A percentile compares a stretch with the other conserved stretches of the same genome.
Evolutionary conservation across 2,888 invertebrate genomes (phyloP).

Genomic region (Epicampocera succincta): DNA sequence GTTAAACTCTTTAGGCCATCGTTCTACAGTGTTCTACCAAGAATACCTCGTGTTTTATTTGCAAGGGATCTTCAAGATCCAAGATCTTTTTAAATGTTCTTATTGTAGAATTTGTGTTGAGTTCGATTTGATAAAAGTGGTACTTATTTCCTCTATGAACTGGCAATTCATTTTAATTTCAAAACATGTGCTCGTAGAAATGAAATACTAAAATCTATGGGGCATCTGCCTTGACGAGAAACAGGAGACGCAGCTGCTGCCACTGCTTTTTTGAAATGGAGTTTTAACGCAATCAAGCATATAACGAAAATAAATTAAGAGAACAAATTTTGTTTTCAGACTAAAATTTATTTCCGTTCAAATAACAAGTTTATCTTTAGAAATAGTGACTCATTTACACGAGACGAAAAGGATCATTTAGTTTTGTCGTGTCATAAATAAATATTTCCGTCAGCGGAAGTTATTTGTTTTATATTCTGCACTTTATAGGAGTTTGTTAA

Average conservation of each 20-base stretch:
- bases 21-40: too few species aligned
- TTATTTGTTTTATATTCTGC: too few species aligned
- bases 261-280: not conserved
- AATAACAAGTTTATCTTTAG: slow-evolving; percentile 22
- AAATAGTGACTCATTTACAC: slow-evolving; percentile 28
- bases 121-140: too few species aligned
- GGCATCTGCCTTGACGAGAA: slow-evolving; percentile 49
- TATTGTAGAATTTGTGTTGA: too few species aligned
- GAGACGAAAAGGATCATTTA: slow-evolving; percentile 29
- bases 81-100: too few species aligned
- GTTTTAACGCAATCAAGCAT: slow-evolving; percentile 12
- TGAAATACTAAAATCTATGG: not conserved
- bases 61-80: too few species aligned
- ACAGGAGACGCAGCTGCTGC: slow-evolving; percentile 37
- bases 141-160: too few species aligned
- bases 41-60: too few species aligned
- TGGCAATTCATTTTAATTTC: too few species aligned
- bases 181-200: too few species aligned
- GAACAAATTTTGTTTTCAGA: slow-evolving; percentile 26
- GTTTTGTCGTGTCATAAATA: not conserved
- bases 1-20: too few species aligned
- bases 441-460: not conserved
- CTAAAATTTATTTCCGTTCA: slow-evolving; percentile 6
- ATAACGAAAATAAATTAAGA: slow-evolving; percentile 44
- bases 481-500: too few species aligned